A percentile compares a stretch with the other conserved stretches of the same genome.
phyloP scores from a whole-genome alignment of 2,113 vertebrate genomes.

The Takifugu bimaculatus region DNA sequence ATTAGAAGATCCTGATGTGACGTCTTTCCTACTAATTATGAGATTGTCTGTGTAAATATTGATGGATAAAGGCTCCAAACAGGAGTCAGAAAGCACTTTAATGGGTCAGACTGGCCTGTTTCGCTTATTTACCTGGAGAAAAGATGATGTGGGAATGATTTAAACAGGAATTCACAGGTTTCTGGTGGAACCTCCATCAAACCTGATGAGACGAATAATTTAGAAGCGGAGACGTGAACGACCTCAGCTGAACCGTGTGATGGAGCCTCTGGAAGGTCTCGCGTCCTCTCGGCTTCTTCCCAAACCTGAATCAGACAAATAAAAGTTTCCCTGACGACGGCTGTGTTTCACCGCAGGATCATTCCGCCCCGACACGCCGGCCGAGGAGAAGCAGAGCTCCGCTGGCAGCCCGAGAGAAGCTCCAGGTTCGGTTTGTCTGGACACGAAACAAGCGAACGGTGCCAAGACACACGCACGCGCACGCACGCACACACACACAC shows the following conservation, averaged over 20 bases:
- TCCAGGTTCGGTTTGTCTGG: conserved; percentile 5
- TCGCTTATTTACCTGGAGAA: too few species aligned
- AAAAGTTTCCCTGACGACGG: not conserved
- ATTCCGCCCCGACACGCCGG: conserved; percentile 13
- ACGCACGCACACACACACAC: not conserved
- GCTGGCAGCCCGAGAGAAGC: not conserved
- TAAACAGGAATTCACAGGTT: too few species aligned
- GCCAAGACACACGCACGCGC: not conserved
- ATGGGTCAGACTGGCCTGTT: too few species aligned
- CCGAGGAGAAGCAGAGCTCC: not conserved
- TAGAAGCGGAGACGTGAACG: not conserved
- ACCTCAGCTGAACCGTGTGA: not conserved
- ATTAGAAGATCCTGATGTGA: too few species aligned
- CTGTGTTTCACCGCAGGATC: not conserved
- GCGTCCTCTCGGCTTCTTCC: not conserved
- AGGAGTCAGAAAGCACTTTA: too few species aligned
- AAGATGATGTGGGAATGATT: too few species aligned
- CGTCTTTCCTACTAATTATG: too few species aligned
- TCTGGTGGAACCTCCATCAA: not conserved
- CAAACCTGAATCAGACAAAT: not conserved
- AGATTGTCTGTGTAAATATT: too few species aligned
- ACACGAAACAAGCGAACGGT: not conserved
- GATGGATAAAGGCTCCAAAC: too few species aligned
- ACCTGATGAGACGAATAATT: too few species aligned
- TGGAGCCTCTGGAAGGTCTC: not conserved